Evolutionary conservation across 2,113 vertebrate species (phyloP), one percentile per base, ranked within the genome.

Genomic region (Corythaeola cristata): DNA sequence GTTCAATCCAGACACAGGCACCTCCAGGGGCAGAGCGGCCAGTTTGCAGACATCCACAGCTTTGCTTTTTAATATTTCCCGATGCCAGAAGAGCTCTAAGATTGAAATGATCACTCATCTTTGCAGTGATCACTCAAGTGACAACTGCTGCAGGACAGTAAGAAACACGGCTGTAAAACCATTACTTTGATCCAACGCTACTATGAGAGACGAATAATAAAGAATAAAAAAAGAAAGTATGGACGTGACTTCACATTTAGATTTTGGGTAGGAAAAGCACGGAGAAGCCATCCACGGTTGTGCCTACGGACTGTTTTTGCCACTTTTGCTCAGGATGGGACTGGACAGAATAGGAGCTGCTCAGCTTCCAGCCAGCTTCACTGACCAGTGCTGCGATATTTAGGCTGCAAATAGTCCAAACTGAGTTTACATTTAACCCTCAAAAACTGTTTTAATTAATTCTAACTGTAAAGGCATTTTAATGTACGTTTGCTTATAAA

Each of bases 231-330:
- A 6, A 62, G n/a, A 9, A 78, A 67, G 11, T 13, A 12, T 0
- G 12, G 9, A 75, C 0, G 1, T 6, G 45, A 26, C 15, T 7
- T 59, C 15, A 2, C 10, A 1, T 68, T 60, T 8, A 1, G 44
- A 19, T 26, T 64, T 44, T 18, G 66, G 35, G 9, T 0, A 5
- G 63, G 28, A 62, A 77, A 66, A 55, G 44, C 20, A 22, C 12
- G 71, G 4, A n/a, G 56, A 59, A 88, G 37, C 21, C 88, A 64
- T 3, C 49, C 24, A 3, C 3, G 9, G 7, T 11, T 44, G 41
- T 11, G 44, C 12, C 33, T 7, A 24, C 2, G 23, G 75, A 28
- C n/a, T 35, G 39, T 59, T 88, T 59, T 88, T 13, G n/a, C 15
- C 15, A 18, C 44, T 56, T 69, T 11, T 55, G 53, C 26, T 32